phyloP scores from a whole-genome alignment of 2,888 invertebrate species.

The Xanthostigma xanthostigma region DNA sequence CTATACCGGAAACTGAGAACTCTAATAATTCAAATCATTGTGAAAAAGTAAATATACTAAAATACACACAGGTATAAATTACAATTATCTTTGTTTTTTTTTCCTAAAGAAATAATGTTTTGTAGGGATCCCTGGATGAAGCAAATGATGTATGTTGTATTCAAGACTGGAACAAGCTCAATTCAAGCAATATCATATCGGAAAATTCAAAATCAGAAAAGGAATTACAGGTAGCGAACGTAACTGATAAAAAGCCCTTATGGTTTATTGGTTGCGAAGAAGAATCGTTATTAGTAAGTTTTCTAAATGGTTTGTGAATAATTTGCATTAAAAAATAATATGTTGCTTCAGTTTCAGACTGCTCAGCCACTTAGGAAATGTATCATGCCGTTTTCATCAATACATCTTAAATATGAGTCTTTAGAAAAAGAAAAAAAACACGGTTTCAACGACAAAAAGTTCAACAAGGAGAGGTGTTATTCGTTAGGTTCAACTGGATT shows the following conservation, averaged over 20 bases:
- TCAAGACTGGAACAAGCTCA: slow-evolving; percentile 13
- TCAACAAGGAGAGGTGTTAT: neutral
- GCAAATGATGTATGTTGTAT: slow-evolving; percentile 19
- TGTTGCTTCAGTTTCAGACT: neutral
- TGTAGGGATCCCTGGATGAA: slow-evolving; percentile 53
- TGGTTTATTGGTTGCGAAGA: slow-evolving; percentile 44
- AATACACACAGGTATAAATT: neutral
- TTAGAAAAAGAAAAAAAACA: neutral
- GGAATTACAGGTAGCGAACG: slow-evolving; percentile 12
- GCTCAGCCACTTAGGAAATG: slow-evolving; percentile 1
- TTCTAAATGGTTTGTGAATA: neutral
- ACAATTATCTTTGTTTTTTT: too few species aligned
- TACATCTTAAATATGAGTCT: neutral
- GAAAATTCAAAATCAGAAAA: slow-evolving; percentile 14
- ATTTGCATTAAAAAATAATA: neutral
- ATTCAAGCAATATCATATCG: neutral
- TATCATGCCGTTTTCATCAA: slow-evolving; percentile 1
- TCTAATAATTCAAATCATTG: neutral
- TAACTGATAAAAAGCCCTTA: slow-evolving; percentile 29
- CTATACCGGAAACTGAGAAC: slow-evolving; percentile 60
- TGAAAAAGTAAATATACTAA: neutral
- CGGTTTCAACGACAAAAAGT: neutral
- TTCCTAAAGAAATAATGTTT: slow-evolving; percentile 1
- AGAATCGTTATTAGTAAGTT: slow-evolving; percentile 27
- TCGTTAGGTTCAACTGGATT: slow-evolving; percentile 18